These are phyloP conservation scores for Polypedilum vanderplanki DNA, from an alignment of 1,140 invertebrate genomes.

Conservation along the genomic window DNA sequence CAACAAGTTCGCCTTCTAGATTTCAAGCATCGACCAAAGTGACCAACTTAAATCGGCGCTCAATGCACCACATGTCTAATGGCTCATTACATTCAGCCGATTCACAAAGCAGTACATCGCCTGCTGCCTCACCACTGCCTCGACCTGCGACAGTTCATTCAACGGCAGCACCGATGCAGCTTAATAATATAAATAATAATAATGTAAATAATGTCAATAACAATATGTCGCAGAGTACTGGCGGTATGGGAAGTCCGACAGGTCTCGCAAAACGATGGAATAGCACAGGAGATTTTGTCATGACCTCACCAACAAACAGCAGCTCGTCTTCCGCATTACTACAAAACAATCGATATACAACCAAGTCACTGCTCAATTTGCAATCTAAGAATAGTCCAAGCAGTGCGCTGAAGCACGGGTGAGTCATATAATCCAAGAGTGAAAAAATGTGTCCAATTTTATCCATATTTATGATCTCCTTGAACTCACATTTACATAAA, in stretches of 20 bases:
- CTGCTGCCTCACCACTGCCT: slow-evolving; percentile 73
- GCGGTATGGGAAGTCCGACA: slow-evolving; percentile 33
- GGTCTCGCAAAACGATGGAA: slow-evolving; percentile 68
- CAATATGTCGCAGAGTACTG: slow-evolving; percentile 45
- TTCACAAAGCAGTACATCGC: slow-evolving; percentile 74
- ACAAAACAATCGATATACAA: slow-evolving; percentile 39
- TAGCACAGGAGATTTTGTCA: slow-evolving; percentile 70
- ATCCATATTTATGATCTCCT: slow-evolving; percentile 10
- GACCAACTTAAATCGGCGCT: slow-evolving; percentile 45
- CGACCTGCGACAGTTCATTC: slow-evolving; percentile 55
- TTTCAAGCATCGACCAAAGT: not conserved
- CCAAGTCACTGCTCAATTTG: slow-evolving; percentile 56
- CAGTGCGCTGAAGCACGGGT: slow-evolving; percentile 53
- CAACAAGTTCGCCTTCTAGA: slow-evolving; percentile 27
- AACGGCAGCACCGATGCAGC: not conserved
- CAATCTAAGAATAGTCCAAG: slow-evolving; percentile 49
- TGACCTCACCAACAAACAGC: slow-evolving; percentile 40
- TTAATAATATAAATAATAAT: not conserved
- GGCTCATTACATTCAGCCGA: slow-evolving; percentile 74
- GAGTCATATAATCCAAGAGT: slow-evolving; percentile 40
- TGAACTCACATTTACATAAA: not conserved
- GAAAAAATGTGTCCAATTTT: not conserved
- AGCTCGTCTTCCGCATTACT: slow-evolving; percentile 3
- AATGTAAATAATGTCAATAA: slow-evolving; percentile 15
- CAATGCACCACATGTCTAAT: slow-evolving; percentile 75